Evolutionary conservation across 2,797 vertebrate species (phyloP), one percentile per base, ranked within the genome.

Genomic region (Tinamus major): DNA sequence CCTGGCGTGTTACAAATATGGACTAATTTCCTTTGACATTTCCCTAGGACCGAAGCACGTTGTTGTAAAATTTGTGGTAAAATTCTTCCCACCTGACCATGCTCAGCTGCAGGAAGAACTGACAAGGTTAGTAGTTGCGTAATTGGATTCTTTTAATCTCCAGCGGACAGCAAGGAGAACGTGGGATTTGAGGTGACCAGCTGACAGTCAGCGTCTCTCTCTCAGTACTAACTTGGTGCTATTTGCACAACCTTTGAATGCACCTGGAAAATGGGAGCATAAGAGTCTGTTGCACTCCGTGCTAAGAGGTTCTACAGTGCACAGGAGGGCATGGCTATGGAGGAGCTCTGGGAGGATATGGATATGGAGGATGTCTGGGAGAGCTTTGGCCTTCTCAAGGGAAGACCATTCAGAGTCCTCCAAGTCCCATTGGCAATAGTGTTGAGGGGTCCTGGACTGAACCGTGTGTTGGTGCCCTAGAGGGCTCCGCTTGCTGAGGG

Each of bases 11-110:
- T 81, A 35, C 19, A 59, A 56, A 46, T 51, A 21, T 90, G 84
- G 35, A 4, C 89, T 83, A 79, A 78, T 49, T 61, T 85, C 33
- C 53, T 56, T 64, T 62, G 72, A 58, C 10, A 2, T 89, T 78
- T 92, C 64, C 79, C 53, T 93, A 99, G 99, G 99, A 94, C 99
- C 99, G 10, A 99, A 99, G 95, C 98, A 99, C 15, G 98, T 98
- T 15, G 97, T 98, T 87, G 97, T 99, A 92, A 98, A 98, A 96
- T 99, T 99, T 92, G 98, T 99, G 92, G 99, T 99, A 96, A 99
- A 99, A 97, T 99, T 99, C 97, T 99, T 99, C 87, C 99, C 99
- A 26, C 99, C 99, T 4, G 99, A 99, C 93, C 99, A 99, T 0
- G 97, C 99, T 67, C 99, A 99, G 91, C 98, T 99, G 23, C 98